Conservation (phyloP, 2,797 vertebrate species). For the Moxostoma hubbsi region DNA sequence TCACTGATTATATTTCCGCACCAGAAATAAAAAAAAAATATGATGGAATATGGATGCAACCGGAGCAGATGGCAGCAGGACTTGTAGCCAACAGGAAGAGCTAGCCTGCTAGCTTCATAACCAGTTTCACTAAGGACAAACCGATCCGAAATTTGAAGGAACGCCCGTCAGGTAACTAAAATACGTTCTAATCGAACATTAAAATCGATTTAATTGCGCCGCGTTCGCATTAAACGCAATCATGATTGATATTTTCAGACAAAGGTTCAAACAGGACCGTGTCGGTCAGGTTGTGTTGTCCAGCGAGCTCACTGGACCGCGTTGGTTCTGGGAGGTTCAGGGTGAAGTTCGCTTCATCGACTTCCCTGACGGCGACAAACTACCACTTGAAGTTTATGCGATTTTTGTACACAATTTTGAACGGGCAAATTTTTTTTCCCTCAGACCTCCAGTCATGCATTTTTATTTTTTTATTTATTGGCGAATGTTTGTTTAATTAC, state of each 20-base stretch:
- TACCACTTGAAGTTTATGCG: no score
- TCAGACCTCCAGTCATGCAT: not conserved
- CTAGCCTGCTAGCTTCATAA: constrained; percentile 54
- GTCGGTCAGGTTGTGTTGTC: not conserved
- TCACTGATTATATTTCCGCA: not conserved
- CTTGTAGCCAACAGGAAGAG: constrained; percentile 60
- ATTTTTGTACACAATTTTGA: not conserved
- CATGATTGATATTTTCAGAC: not conserved
- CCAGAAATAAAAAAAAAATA: not conserved
- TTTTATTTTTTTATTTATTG: no score
- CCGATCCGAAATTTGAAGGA: constrained; percentile 39
- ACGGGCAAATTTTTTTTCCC: not conserved
- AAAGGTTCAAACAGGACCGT: not conserved
- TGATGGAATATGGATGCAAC: constrained; percentile 42
- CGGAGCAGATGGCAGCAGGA: constrained; percentile 62
- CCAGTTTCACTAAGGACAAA: constrained; percentile 49
- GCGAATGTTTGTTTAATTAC: not conserved
- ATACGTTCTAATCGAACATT: not conserved
- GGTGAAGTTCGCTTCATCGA: not conserved
- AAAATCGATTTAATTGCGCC: not conserved
- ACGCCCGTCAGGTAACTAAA: constrained; percentile 53
- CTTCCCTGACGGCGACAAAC: not conserved
- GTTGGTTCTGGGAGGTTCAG: not conserved
- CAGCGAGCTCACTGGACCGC: constrained; percentile 7
- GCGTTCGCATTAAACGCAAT: not conserved